Percentiles rank a stretch among this genome's conserved stretches.
Conservation (phyloP, 2,888 invertebrate genomes). For the Aphidius colemani region DNA sequence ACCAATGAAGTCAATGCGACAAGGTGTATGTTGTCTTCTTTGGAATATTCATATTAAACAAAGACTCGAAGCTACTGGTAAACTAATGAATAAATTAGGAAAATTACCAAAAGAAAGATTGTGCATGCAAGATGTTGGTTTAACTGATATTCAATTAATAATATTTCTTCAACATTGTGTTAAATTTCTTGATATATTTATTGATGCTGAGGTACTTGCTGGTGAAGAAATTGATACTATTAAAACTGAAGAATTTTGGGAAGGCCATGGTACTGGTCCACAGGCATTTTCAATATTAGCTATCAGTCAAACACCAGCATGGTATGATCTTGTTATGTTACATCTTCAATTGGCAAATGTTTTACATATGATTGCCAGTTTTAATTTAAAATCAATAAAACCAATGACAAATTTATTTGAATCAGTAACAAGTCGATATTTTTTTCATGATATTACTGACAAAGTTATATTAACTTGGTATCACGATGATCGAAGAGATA, state of each 20-base stretch:
- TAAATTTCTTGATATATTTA: conserved; percentile 64
- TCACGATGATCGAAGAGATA: conserved; percentile 70
- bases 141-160: conserved; percentile 66
- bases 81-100: conserved; percentile 79
- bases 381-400: conserved; percentile 75
- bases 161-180: conserved; percentile 59
- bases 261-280: conserved; percentile 60
- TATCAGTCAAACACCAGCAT: conserved; percentile 74
- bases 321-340: conserved; percentile 76
- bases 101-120: conserved; percentile 84
- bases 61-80: conserved; percentile 75
- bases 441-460: conserved; percentile 54
- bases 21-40: conserved; percentile 80
- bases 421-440: conserved; percentile 62
- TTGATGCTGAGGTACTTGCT: conserved; percentile 61
- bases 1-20: conserved; percentile 68
- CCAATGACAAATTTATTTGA: conserved; percentile 80
- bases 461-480: conserved; percentile 51
- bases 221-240: conserved; percentile 60
- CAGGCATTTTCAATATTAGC: conserved; percentile 80
- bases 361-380: conserved; percentile 78
- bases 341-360: conserved; percentile 81
- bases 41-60: conserved; percentile 90
- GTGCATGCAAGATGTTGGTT: conserved; percentile 77
- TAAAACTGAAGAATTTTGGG: conserved; percentile 71